These are phyloP conservation scores for Sphaeramia orbicularis DNA, from an alignment of 2,797 vertebrate species.

Conservation along the genomic window DNA sequence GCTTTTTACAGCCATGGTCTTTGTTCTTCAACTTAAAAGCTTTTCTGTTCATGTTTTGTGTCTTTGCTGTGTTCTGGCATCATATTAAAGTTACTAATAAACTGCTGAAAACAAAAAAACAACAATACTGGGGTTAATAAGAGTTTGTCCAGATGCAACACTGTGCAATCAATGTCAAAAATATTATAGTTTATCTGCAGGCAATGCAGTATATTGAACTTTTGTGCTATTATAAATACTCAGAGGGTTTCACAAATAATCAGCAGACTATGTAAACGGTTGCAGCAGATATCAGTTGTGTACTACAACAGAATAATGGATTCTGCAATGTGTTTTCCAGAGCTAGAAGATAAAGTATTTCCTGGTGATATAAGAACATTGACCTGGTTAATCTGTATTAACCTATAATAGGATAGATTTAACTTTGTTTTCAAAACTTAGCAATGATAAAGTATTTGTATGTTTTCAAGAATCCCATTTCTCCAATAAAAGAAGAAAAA, in stretches of 20 bases:
- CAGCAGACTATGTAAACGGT: background rate
- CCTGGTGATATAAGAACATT: no score
- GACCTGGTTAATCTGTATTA: background rate
- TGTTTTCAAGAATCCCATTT: no score
- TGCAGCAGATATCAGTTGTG: background rate
- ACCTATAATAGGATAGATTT: background rate
- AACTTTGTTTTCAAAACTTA: background rate
- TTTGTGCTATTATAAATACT: background rate
- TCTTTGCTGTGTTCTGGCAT: background rate
- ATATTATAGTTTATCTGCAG: background rate
- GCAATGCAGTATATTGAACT: background rate
- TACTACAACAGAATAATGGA: background rate
- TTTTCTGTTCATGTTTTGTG: background rate
- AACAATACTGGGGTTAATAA: background rate
- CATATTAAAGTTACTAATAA: conserved; percentile 1
- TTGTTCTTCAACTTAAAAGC: background rate
- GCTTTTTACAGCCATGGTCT: no score
- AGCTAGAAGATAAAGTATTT: background rate
- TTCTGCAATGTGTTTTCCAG: background rate
- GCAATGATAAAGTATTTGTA: no score
- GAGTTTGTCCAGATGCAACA: background rate
- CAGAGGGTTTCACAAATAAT: background rate
- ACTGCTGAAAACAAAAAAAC: background rate
- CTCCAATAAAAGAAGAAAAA: background rate
- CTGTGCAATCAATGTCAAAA: background rate